These are phyloP conservation scores for Pollenia labialis DNA, from an alignment of 2,888 invertebrate genomes.

Conservation along the genomic window DNA sequence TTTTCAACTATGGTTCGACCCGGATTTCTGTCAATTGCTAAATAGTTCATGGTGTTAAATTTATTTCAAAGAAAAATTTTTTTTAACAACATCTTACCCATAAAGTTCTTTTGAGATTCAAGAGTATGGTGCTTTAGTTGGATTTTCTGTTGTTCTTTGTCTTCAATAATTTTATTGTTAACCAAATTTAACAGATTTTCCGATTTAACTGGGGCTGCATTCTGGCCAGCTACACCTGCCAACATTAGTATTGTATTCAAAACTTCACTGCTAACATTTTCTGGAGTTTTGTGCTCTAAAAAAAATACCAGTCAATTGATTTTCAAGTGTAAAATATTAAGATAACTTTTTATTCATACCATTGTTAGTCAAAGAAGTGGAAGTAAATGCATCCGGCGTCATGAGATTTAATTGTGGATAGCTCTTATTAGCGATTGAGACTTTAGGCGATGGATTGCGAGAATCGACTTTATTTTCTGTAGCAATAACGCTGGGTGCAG, in stretches of 20 bases:
- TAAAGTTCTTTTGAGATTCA: constrained; percentile 81
- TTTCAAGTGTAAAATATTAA: background rate
- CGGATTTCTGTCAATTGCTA: constrained; percentile 80
- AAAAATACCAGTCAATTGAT: background rate
- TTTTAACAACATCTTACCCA: constrained; percentile 73
- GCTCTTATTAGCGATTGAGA: constrained; percentile 74
- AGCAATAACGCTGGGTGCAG: constrained; percentile 77
- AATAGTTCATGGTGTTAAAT: constrained; percentile 17
- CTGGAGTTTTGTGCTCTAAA: constrained; percentile 78
- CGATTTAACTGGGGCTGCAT: constrained; percentile 74
- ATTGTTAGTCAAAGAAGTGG: constrained; percentile 79
- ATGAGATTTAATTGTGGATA: constrained; percentile 88
- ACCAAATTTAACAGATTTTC: constrained; percentile 82
- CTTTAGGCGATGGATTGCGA: constrained; percentile 78
- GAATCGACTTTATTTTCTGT: constrained; percentile 73
- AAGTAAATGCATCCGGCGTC: constrained; percentile 94
- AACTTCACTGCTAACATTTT: constrained; percentile 82
- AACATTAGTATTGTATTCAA: constrained; percentile 83
- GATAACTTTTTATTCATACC: constrained; percentile 38
- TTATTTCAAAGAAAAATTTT: background rate
- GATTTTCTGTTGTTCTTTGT: constrained; percentile 82
- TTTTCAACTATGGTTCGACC: constrained; percentile 79
- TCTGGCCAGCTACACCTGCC: constrained; percentile 81
- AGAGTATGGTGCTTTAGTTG: constrained; percentile 80
- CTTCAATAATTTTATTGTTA: constrained; percentile 83